Evolutionary conservation across 2,888 invertebrate genomes (phyloP).

Genomic region (Tryphoninae sp.): DNA sequence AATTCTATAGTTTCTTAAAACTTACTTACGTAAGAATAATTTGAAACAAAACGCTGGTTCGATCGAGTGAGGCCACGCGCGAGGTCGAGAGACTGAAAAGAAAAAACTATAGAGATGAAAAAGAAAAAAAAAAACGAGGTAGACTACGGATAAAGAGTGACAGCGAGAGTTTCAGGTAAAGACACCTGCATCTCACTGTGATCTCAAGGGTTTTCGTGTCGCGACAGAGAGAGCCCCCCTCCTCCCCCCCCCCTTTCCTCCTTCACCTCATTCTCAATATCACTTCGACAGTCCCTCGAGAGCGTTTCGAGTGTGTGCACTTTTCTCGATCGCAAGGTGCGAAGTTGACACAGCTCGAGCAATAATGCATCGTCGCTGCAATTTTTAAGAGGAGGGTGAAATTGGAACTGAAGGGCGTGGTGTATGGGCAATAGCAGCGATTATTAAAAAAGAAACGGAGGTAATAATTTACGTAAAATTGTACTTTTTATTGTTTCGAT

Average conservation of each 20-base stretch:
- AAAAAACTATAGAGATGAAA: neutral
- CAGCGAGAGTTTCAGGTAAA: constrained; percentile 44
- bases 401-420: too few species aligned
- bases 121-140: neutral
- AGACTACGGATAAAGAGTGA: constrained; percentile 15
- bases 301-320: constrained; percentile 20
- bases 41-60: neutral
- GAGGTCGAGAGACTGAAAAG: neutral
- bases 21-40: too few species aligned
- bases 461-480: too few species aligned
- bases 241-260: constrained; percentile 6
- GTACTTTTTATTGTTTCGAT: too few species aligned
- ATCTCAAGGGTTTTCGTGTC: constrained; percentile 35
- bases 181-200: constrained; percentile 42
- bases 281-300: constrained; percentile 11
- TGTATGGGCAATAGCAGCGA: too few species aligned
- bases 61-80: constrained; percentile 1
- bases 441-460: too few species aligned
- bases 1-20: neutral
- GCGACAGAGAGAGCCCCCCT: constrained; percentile 15
- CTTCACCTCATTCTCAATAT: constrained; percentile 8
- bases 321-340: constrained; percentile 13
- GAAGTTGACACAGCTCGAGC: too few species aligned
- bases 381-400: too few species aligned
- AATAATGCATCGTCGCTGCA: too few species aligned